These are phyloP conservation scores for Phalacrocorax pelagicus DNA, from an alignment of 2,113 vertebrate genomes.

Conservation along the genomic window DNA sequence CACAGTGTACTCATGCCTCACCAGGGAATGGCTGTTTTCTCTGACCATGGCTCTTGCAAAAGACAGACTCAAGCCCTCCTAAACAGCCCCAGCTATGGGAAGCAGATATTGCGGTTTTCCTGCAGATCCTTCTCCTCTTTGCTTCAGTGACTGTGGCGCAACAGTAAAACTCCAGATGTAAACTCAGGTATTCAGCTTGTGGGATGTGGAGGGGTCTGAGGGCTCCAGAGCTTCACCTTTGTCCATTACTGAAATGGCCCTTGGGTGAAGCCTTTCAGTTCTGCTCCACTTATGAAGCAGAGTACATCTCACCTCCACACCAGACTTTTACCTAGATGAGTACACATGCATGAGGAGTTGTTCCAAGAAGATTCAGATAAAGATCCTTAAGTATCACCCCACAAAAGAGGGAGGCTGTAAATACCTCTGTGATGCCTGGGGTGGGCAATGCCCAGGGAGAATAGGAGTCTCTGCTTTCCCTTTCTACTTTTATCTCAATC, in stretches of 20 bases:
- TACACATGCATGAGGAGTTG: neutral
- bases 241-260: neutral
- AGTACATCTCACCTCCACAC: neutral
- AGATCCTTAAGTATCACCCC: neutral
- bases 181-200: neutral
- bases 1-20: neutral
- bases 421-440: neutral
- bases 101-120: neutral
- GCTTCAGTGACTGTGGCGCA: neutral
- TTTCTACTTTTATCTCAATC: slow-evolving; percentile 2
- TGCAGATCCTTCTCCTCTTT: neutral
- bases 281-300: neutral
- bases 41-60: slow-evolving; percentile 2
- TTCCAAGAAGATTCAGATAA: neutral
- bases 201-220: neutral
- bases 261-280: neutral
- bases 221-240: neutral
- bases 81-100: neutral
- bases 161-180: neutral
- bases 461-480: neutral
- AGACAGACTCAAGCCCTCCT: neutral
- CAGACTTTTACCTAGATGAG: neutral
- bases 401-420: neutral
- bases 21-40: neutral
- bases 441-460: neutral